These are phyloP conservation scores for Rhombomys opimus DNA, from an alignment of 2,113 vertebrate genomes.

Conservation along the genomic window DNA sequence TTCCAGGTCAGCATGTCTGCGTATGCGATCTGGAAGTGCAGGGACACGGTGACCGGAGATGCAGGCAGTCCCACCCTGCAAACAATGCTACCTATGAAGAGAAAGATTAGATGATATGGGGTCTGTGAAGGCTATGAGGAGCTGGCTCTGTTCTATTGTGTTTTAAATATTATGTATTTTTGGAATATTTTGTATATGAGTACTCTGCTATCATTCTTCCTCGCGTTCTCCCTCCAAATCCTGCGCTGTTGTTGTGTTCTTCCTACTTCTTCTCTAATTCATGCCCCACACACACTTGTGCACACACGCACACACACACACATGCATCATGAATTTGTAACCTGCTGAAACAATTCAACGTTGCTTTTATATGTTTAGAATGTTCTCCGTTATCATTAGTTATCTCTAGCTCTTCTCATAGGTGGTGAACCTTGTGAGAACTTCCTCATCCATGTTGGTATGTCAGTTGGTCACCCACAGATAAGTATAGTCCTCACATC, in stretches of 20 bases:
- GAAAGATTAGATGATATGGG: neutral
- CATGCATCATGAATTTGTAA: neutral
- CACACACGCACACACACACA: neutral
- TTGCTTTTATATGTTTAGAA: neutral
- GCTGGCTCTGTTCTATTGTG: neutral
- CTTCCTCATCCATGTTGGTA: neutral
- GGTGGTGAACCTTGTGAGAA: neutral
- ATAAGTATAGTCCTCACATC: neutral
- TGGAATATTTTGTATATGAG: neutral
- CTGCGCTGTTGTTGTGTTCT: neutral
- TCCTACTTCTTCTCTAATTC: neutral
- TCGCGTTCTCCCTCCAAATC: neutral
- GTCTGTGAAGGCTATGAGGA: neutral
- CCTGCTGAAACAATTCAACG: neutral
- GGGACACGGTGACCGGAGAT: neutral
- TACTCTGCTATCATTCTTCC: neutral
- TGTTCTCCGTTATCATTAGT: neutral
- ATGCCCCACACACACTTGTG: no score
- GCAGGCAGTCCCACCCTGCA: rapidly evolving
- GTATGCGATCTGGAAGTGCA: no score
- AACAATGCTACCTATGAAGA: neutral
- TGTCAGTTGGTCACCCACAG: neutral
- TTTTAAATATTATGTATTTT: neutral
- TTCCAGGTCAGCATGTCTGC: neutral
- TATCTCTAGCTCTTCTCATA: neutral